Percentiles rank a stretch among this genome's conserved stretches.
phyloP scores from a whole-genome alignment of 2,113 vertebrate species.

The Meles meles region DNA sequence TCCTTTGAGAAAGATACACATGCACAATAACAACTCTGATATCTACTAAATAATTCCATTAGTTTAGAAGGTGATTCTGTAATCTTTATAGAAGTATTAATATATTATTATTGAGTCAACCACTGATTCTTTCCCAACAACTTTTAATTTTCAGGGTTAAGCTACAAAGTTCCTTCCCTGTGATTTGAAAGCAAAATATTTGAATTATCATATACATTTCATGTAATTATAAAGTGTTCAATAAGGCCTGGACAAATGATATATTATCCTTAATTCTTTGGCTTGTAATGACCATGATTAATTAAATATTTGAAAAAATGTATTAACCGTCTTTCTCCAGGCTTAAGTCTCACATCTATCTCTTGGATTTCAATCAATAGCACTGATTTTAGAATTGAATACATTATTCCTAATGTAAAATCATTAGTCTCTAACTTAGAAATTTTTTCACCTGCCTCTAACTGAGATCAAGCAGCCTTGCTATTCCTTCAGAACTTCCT shows the following conservation, averaged over 20 bases:
- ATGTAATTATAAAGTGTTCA: slow-evolving; percentile 36
- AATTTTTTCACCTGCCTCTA: neutral
- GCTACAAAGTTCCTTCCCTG: neutral
- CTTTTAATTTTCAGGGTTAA: slow-evolving; percentile 26
- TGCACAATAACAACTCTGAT: neutral
- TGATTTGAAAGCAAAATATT: slow-evolving; percentile 34
- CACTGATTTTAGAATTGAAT: slow-evolving; percentile 30
- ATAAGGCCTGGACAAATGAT: neutral
- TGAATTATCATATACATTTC: slow-evolving; percentile 41
- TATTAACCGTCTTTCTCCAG: slow-evolving; percentile 39
- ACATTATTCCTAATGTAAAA: neutral
- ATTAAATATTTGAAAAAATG: slow-evolving; percentile 47
- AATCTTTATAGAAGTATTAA: neutral
- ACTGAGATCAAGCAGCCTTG: neutral
- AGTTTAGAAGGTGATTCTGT: neutral
- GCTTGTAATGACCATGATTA: slow-evolving; percentile 33
- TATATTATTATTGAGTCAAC: neutral
- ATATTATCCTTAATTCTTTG: slow-evolving; percentile 49
- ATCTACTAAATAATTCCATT: neutral
- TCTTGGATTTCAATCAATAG: slow-evolving; percentile 46
- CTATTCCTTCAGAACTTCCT: neutral
- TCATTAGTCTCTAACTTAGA: slow-evolving; percentile 17
- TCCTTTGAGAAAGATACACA: neutral
- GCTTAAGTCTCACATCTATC: slow-evolving; percentile 4
- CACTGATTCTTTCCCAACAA: neutral